These are phyloP conservation scores for Cotesia congregata DNA, from an alignment of 2,888 invertebrate species.

Conservation along the genomic window DNA sequence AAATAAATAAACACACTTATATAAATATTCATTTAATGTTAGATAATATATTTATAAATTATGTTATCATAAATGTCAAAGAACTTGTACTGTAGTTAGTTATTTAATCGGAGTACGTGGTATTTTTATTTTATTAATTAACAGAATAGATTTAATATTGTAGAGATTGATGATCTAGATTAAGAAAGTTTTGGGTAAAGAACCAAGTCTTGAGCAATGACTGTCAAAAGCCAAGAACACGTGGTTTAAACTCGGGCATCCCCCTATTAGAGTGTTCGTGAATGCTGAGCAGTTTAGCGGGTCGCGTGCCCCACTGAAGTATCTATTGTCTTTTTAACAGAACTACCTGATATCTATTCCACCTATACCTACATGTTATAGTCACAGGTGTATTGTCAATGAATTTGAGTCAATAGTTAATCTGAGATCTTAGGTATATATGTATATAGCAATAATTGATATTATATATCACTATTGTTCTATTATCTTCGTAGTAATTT, in stretches of 20 bases:
- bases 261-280: background rate
- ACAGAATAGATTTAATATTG: background rate
- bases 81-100: background rate
- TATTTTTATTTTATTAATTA: background rate
- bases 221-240: conserved; percentile 30
- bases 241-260: conserved; percentile 16
- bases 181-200: background rate
- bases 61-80: background rate
- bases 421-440: background rate
- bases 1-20: background rate
- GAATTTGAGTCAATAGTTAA: background rate
- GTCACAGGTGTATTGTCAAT: background rate
- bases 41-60: conserved; percentile 3
- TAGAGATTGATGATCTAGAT: no score
- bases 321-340: background rate
- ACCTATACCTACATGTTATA: background rate
- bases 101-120: background rate
- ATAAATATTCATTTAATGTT: background rate
- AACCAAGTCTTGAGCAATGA: conserved; percentile 25
- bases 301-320: conserved; percentile 11
- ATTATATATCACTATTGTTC: background rate
- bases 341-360: background rate
- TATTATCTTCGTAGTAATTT: background rate
- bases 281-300: background rate
- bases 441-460: background rate